These are phyloP conservation scores for Polypedilum vanderplanki DNA, from an alignment of 1,140 invertebrate species.

Conservation along the genomic window DNA sequence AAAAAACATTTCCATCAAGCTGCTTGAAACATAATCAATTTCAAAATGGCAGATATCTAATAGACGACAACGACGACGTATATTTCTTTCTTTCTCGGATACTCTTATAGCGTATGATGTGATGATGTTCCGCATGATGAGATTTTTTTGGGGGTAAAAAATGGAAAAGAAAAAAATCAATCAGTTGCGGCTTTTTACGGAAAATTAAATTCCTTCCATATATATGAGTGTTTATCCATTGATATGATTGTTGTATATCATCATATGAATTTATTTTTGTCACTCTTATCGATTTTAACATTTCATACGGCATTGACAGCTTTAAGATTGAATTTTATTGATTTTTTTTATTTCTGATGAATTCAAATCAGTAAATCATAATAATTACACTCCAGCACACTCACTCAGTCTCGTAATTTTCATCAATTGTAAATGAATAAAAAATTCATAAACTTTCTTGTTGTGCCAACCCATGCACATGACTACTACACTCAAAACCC, in stretches of 20 bases:
- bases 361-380: too few species aligned
- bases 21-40: conserved; percentile 22
- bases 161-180: not conserved
- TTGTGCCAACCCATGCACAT: not conserved
- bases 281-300: too few species aligned
- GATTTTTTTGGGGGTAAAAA: conserved; percentile 15
- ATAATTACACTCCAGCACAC: too few species aligned
- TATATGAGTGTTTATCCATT: not conserved
- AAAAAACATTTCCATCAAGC: not conserved
- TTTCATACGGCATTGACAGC: too few species aligned
- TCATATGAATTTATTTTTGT: conserved; percentile 3
- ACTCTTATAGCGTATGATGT: not conserved
- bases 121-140: conserved; percentile 10
- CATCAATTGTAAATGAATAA: not conserved
- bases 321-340: too few species aligned
- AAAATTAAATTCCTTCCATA: conserved; percentile 24
- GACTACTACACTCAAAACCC: not conserved
- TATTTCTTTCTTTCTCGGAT: not conserved
- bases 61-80: not conserved
- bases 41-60: conserved; percentile 25
- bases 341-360: too few species aligned
- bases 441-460: not conserved
- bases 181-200: conserved; percentile 25
- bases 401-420: not conserved
- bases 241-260: not conserved